Evolutionary conservation across 92 coral and sea anemone species (phyloP).

Genomic region (Scolanthus callimorphus): DNA sequence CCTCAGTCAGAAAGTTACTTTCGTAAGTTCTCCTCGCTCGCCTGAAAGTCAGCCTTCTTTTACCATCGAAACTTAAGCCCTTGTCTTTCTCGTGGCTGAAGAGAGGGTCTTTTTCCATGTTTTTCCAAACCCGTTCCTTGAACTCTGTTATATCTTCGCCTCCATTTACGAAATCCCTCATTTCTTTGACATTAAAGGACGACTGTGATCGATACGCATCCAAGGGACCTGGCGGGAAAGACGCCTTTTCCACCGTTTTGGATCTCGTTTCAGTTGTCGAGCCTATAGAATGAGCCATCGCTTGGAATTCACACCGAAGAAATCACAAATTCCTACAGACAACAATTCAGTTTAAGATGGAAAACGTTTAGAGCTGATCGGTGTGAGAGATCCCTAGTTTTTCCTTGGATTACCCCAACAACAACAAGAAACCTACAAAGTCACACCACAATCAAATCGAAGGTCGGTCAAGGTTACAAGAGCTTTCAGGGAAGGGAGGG

Average conservation of each 20-base stretch:
- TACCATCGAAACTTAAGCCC: slow-evolving; percentile 67
- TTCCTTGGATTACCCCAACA: no score
- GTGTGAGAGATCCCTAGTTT: no score
- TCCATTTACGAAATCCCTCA: slow-evolving; percentile 83
- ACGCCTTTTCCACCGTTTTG: no score
- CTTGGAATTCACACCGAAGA: no score
- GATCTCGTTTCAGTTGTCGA: no score
- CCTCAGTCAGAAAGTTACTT: slow-evolving; percentile 74
- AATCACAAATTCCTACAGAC: no score
- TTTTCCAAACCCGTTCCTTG: slow-evolving; percentile 69
- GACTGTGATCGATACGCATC: slow-evolving; percentile 74
- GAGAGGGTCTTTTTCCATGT: slow-evolving; percentile 77
- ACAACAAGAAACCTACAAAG: no score
- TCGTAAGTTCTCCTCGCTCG: slow-evolving; percentile 68
- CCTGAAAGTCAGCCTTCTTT: slow-evolving; percentile 59
- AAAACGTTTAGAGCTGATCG: no score
- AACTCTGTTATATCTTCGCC: slow-evolving; percentile 71
- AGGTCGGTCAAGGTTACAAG: not conserved
- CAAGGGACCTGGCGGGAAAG: slow-evolving; percentile 78
- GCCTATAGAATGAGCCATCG: no score
- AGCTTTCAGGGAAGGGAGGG: not conserved
- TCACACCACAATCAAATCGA: no score
- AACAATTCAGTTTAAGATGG: no score
- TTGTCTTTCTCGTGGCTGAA: slow-evolving; percentile 52
- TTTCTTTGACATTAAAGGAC: slow-evolving; percentile 75